Evolutionary conservation across 2,888 invertebrate genomes (phyloP).

Genomic region (Fragum sueziense): DNA sequence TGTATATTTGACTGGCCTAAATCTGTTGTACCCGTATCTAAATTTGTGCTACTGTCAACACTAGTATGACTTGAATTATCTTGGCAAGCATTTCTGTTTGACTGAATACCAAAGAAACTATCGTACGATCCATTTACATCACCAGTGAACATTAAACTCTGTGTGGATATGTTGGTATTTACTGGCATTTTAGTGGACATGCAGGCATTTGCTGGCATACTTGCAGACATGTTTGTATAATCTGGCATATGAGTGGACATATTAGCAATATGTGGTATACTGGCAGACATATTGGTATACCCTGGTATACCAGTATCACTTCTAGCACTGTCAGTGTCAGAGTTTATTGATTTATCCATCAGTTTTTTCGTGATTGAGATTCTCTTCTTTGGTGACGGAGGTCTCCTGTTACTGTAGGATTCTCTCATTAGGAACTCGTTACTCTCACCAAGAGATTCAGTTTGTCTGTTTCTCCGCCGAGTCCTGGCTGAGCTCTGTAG

Average conservation of each 20-base stretch:
- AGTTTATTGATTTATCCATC: slow-evolving; percentile 16
- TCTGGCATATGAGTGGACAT: too few species aligned
- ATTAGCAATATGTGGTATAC: too few species aligned
- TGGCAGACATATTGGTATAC: too few species aligned
- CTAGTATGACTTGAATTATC: background rate
- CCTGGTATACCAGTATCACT: background rate
- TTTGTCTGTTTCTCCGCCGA: slow-evolving; percentile 6
- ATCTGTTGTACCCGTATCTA: background rate
- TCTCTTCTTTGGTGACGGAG: slow-evolving; percentile 51
- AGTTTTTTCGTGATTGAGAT: slow-evolving; percentile 41
- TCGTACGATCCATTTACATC: slow-evolving; percentile 45
- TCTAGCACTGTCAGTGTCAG: slow-evolving; percentile 9
- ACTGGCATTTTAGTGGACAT: background rate
- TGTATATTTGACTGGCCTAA: background rate
- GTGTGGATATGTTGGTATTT: background rate
- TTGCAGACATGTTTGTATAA: too few species aligned
- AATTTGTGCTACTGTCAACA: background rate
- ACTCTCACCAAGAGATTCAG: background rate
- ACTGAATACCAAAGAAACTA: slow-evolving; percentile 50
- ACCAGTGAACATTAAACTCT: background rate
- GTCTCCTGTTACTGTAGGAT: slow-evolving; percentile 53
- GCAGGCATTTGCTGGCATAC: too few species aligned
- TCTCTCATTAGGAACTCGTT: slow-evolving; percentile 52
- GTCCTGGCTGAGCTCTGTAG: slow-evolving; percentile 48
- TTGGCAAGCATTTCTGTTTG: background rate